phyloP scores from a whole-genome alignment of 2,888 invertebrate species.

The Achlya flavicornis region DNA sequence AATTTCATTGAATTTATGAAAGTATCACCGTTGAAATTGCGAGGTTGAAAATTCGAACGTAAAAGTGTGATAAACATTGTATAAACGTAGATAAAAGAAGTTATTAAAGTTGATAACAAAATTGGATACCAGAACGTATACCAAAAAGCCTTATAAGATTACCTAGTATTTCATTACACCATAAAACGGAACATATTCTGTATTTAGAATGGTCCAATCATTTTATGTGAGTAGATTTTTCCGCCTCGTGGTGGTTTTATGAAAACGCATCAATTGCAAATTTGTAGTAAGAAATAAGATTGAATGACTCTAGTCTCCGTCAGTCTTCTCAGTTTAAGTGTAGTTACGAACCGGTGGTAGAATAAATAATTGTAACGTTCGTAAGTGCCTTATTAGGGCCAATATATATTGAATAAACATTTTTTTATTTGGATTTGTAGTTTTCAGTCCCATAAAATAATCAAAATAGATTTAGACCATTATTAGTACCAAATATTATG shows the following conservation, averaged over 20 bases:
- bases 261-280: too few relatives aligned
- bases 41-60: slow-evolving; percentile 69
- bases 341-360: too few relatives aligned
- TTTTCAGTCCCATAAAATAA: too few relatives aligned
- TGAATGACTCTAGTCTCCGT: not conserved
- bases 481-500: not conserved
- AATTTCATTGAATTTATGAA: slow-evolving; percentile 82
- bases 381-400: too few relatives aligned
- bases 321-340: too few relatives aligned
- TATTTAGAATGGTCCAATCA: not conserved
- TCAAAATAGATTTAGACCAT: not conserved
- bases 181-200: not conserved
- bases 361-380: too few relatives aligned
- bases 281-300: not conserved
- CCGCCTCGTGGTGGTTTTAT: not conserved
- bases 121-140: slow-evolving; percentile 3
- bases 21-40: slow-evolving; percentile 74
- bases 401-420: too few relatives aligned
- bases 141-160: not conserved
- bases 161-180: too few relatives aligned
- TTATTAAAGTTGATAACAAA: slow-evolving; percentile 13
- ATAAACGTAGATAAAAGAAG: slow-evolving; percentile 33
- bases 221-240: not conserved
- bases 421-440: too few relatives aligned
- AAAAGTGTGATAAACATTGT: slow-evolving; percentile 70